Conservation (phyloP, 1,140 invertebrate genomes). For the Dreissena polymorpha region DNA sequence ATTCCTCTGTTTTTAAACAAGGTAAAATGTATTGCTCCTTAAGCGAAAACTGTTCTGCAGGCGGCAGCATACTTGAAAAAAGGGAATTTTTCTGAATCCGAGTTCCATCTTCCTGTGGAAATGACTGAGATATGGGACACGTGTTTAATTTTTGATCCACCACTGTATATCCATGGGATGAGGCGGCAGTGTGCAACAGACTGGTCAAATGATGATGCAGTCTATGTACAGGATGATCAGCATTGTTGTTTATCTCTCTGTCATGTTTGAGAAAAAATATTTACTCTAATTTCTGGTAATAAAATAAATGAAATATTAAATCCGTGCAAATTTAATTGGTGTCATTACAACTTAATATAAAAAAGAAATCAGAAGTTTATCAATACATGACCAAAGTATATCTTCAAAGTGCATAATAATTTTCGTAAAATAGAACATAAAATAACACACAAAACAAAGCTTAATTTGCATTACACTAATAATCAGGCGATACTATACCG, state of each 20-base stretch:
- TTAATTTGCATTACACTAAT: not conserved
- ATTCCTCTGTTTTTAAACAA: no score
- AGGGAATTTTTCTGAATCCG: no score
- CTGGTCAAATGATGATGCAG: not conserved
- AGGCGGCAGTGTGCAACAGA: no score
- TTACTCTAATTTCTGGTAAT: no score
- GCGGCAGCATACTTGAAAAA: no score
- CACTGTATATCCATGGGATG: no score
- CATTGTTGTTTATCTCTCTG: conserved; percentile 17
- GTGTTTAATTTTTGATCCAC: no score
- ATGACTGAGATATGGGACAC: no score
- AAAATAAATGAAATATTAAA: no score
- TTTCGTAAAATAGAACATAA: not conserved
- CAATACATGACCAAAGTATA: not conserved
- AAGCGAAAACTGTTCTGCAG: no score
- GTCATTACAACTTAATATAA: not conserved
- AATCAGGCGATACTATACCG: not conserved
- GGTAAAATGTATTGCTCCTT: no score
- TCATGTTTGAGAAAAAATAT: not conserved
- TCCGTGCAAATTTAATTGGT: not conserved
- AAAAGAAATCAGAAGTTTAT: not conserved
- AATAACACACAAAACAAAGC: not conserved
- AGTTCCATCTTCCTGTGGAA: no score
- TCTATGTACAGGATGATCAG: conserved; percentile 21
- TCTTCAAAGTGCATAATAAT: not conserved